Base-by-base conservation (phyloP, 2,888 invertebrate genomes). In the Pristionchus japonicus region DNA sequence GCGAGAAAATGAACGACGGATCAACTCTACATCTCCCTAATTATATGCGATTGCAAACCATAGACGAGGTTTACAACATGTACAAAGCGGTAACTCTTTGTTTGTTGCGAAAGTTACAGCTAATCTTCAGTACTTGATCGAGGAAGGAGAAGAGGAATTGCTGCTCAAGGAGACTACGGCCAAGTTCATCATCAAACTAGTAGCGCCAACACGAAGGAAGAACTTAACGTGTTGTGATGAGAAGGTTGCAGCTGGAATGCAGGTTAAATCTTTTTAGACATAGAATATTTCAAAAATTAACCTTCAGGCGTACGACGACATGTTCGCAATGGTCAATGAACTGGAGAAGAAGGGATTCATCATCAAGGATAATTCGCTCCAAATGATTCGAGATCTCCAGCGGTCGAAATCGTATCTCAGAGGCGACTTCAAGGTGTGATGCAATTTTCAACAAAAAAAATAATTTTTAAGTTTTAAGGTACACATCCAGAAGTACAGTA, bases 51-150 rank as follows among this genome's bases (percentile, higher is more conserved):
- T 37, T 70, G 20, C 70, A 70, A 20, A 70, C 70, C 13, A 70
- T 70, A 7, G 70, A 70, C 20, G 70, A 70, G 37, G 70, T 70
- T 9, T 70, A 70, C 70, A 70, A 37, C 37, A 70, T 70, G 70
- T 70, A 70, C 20, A 17, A 37, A 70, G 7, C 17, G 0, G 70
- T 70, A 37, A 70, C 37, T 70, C 3, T 2, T 1, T 11, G 0
- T 3, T 70, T 37, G 3, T 20, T 23, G n/a, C n/a, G n/a, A n/a
- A n/a, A n/a, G n/a, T n/a, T n/a, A n/a, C n/a, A n/a, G n/a, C n/a
- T n/a, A n/a, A n/a, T n/a, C n/a, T n/a, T n/a, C n/a, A n/a, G n/a
- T n/a, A 70, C 37, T 70, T 3, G 7, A 13, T 70, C n/a, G n/a
- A n/a, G 20, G 37, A 70, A 70, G 37, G 37, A 37, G 70, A 70